A percentile compares a stretch with the other conserved stretches of the same genome.
Conservation (phyloP, 2,113 vertebrate species). For the Variabilichromis moorii region DNA sequence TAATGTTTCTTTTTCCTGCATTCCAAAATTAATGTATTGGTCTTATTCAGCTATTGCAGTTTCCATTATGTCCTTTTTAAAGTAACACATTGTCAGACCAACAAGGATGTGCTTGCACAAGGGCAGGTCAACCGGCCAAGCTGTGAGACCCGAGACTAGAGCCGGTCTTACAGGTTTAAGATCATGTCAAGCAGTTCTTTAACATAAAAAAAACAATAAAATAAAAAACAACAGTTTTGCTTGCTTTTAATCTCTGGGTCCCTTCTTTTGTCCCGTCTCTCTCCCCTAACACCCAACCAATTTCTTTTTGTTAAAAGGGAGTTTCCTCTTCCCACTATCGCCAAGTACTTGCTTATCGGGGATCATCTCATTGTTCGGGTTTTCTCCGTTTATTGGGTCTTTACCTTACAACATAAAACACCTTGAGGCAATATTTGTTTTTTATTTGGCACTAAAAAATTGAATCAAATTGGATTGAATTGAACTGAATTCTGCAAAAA, state of each 20-base stretch:
- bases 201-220: neutral
- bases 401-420: neutral
- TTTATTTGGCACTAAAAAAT: neutral
- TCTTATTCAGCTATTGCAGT: neutral
- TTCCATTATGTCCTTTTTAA: neutral
- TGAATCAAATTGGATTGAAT: neutral
- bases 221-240: neutral
- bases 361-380: neutral
- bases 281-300: neutral
- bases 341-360: neutral
- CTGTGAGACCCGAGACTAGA: neutral
- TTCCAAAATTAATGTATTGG: neutral
- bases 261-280: neutral
- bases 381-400: neutral
- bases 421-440: neutral
- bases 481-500: neutral
- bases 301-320: neutral
- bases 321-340: neutral
- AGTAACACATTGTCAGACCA: neutral
- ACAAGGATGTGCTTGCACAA: neutral
- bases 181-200: neutral
- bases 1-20: neutral
- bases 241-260: neutral
- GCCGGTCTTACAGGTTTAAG: neutral
- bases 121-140: neutral